phyloP scores from a whole-genome alignment of 1,140 invertebrate genomes.

The Cydia strobilella region DNA sequence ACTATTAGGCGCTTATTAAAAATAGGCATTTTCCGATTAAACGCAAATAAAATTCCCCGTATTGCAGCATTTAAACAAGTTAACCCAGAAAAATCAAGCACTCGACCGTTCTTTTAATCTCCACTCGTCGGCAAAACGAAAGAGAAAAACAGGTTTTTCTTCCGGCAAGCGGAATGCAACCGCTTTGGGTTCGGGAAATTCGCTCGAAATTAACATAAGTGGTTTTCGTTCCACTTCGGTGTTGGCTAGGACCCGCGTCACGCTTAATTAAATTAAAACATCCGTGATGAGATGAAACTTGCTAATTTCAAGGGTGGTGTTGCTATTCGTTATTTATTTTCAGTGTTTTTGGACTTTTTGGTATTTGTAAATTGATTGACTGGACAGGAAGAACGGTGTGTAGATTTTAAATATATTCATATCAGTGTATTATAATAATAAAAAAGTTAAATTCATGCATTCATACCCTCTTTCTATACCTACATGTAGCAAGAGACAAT shows the following conservation, averaged over 20 bases:
- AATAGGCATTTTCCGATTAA: background rate
- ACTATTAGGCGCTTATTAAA: too few species aligned
- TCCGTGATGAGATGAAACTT: background rate
- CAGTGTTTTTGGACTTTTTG: background rate
- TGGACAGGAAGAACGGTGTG: too few species aligned
- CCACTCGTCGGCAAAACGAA: background rate
- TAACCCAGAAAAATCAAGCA: slow-evolving; percentile 10
- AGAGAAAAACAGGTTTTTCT: slow-evolving; percentile 12
- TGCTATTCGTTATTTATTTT: background rate
- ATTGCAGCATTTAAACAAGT: background rate
- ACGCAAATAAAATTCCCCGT: background rate
- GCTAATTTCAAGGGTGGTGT: background rate
- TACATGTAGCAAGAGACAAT: too few species aligned
- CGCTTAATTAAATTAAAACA: slow-evolving; percentile 13
- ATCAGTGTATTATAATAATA: too few species aligned
- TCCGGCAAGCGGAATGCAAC: slow-evolving; percentile 1
- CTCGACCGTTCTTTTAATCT: slow-evolving; percentile 12
- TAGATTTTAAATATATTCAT: too few species aligned
- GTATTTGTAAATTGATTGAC: background rate
- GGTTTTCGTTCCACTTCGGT: slow-evolving; percentile 6
- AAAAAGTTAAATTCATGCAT: too few species aligned
- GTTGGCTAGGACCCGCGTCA: slow-evolving; percentile 4
- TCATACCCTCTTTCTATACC: too few species aligned
- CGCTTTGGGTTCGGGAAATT: slow-evolving; percentile 13
- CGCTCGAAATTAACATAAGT: slow-evolving; percentile 13